phyloP scores from a whole-genome alignment of 1,140 invertebrate genomes.

The Araneus ventricosus region DNA sequence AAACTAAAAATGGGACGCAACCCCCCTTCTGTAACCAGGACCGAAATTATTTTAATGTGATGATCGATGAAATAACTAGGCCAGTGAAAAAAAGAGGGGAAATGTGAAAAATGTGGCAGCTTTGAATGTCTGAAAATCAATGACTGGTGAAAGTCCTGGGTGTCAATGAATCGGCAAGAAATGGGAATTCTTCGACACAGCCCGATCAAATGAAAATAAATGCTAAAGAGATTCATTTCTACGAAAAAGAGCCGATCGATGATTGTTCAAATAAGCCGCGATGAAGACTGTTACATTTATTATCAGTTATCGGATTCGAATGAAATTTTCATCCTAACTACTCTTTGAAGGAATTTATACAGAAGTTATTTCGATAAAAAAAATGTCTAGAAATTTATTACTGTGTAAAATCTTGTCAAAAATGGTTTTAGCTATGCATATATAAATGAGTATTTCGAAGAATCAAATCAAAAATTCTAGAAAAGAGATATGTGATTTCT shows the following conservation, averaged over 20 bases:
- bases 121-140: slow-evolving; percentile 21
- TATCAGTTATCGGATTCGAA: slow-evolving; percentile 4
- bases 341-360: no score
- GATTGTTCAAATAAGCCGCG: slow-evolving; percentile 9
- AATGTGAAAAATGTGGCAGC: slow-evolving; percentile 38
- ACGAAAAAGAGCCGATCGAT: neutral
- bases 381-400: no score
- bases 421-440: no score
- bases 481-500: no score
- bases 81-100: neutral
- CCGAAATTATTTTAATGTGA: slow-evolving; percentile 38
- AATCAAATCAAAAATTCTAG: no score
- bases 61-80: slow-evolving; percentile 49
- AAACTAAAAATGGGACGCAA: slow-evolving; percentile 32
- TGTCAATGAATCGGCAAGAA: slow-evolving; percentile 21
- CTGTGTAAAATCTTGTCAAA: no score
- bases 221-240: slow-evolving; percentile 21
- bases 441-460: no score
- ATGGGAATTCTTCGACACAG: neutral
- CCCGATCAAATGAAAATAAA: slow-evolving; percentile 30
- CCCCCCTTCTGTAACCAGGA: neutral
- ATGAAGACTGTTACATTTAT: neutral
- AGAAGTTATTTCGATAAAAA: no score
- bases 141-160: neutral
- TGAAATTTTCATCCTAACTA: neutral